Evolutionary conservation across 2,797 vertebrate genomes (phyloP), one percentile per base, ranked within the genome.

Genomic region (Benthosema pterotum): DNA sequence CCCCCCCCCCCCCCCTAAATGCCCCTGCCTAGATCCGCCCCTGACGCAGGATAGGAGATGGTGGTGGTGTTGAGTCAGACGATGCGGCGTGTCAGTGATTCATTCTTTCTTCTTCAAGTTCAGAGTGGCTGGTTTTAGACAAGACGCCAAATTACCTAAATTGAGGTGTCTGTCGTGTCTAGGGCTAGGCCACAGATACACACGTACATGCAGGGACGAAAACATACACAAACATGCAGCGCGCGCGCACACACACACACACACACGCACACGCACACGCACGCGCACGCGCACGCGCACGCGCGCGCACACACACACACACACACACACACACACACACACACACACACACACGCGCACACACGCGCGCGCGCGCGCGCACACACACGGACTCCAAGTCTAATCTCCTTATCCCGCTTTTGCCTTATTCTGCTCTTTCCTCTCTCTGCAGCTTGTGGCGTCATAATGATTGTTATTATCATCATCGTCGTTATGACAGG

Each of bases 61-160:
- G n/a, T n/a, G n/a, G n/a, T n/a, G 74, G 52, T 80, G 75, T 71
- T 64, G 64, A 85, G 79, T 79, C 79, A 84, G 55, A 19, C 67
- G 8, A 2, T 60, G 65, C 72, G 76, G 65, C 72, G 53, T 67
- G 67, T 77, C 51, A 13, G 66, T 85, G 79, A 85, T 72, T 82
- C 79, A 87, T 68, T 4, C n/a, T n/a, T n/a, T n/a, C n/a, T n/a
- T n/a, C n/a, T n/a, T n/a, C 45, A 4, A 28, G 74, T 84, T 77
- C 69, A 87, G 80, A 79, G 69, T 15, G 59, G 49, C 75, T 77
- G 67, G 71, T 84, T 88, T 85, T 80, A 78, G 72, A 80, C 70
- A 80, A 83, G 72, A 87, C 76, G 65, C 72, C 72, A 79, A 86
- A 82, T 84, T 78, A 86, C 75, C 49, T 77, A n/a, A 79, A 83